Percentiles rank a stretch among this genome's conserved stretches.
These are phyloP conservation scores for Leptonema lineaticorne DNA, from an alignment of 1,140 invertebrate species.

Conservation along the genomic window DNA sequence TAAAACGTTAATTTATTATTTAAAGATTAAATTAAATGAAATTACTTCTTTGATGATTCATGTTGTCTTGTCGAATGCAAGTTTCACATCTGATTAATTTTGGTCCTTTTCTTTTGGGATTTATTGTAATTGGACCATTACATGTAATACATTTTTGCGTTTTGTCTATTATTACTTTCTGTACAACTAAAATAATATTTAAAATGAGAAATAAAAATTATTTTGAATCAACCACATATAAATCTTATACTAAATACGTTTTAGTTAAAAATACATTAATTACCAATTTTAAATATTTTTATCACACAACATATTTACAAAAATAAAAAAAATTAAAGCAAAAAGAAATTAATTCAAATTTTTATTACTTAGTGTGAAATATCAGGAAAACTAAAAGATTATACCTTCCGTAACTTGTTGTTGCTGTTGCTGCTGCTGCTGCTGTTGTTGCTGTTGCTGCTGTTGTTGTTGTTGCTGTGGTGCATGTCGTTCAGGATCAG, in stretches of 20 bases:
- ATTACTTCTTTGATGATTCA: slow-evolving; percentile 43
- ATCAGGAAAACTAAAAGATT: too few species aligned
- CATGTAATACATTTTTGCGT: slow-evolving; percentile 59
- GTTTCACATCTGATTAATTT: slow-evolving; percentile 61
- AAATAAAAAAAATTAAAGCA: too few species aligned
- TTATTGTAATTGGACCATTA: slow-evolving; percentile 56
- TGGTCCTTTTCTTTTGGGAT: slow-evolving; percentile 60
- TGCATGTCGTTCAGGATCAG: slow-evolving; percentile 53
- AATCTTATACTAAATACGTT: too few species aligned
- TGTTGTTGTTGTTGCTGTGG: slow-evolving; percentile 43
- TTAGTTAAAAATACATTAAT: too few species aligned
- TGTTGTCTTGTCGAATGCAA: slow-evolving; percentile 59
- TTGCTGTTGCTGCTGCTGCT: slow-evolving; percentile 39
- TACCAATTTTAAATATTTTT: too few species aligned
- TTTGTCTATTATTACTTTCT: slow-evolving; percentile 47
- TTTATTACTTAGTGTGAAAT: too few species aligned
- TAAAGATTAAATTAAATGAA: not conserved
- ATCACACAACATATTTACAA: too few species aligned
- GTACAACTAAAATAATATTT: too few species aligned
- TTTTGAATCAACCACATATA: too few species aligned
- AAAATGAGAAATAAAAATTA: too few species aligned
- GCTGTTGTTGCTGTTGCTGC: slow-evolving; percentile 42
- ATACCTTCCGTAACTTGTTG: slow-evolving; percentile 23
- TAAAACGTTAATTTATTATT: not conserved
- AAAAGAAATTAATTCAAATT: too few species aligned